These are phyloP conservation scores for Pipistrellus kuhlii DNA, from an alignment of 2,797 vertebrate genomes.

Conservation along the genomic window DNA sequence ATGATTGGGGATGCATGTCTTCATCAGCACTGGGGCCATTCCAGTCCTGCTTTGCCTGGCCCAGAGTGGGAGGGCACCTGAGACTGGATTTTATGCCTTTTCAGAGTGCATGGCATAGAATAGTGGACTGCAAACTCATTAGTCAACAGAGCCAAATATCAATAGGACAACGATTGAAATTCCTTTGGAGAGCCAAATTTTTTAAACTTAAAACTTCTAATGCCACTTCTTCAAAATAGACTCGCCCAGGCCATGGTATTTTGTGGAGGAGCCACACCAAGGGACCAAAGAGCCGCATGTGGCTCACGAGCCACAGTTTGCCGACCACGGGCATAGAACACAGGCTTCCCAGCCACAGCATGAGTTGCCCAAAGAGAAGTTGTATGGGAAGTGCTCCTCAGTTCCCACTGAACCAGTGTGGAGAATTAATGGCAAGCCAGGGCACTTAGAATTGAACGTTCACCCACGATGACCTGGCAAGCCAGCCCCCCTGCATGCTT, in stretches of 20 bases:
- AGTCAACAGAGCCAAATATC: too few relatives aligned
- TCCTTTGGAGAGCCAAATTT: too few relatives aligned
- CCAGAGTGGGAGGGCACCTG: neutral
- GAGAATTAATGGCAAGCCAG: slow-evolving; percentile 26
- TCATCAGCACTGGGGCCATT: neutral
- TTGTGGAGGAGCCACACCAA: too few relatives aligned
- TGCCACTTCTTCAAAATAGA: too few relatives aligned
- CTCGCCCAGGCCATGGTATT: too few relatives aligned
- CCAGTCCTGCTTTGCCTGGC: neutral
- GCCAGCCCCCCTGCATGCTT: neutral
- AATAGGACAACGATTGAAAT: too few relatives aligned
- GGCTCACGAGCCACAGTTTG: too few relatives aligned
- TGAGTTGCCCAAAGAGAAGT: neutral
- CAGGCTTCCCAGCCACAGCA: neutral
- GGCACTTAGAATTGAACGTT: neutral
- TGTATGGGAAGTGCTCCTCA: neutral
- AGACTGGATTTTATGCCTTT: neutral
- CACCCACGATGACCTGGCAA: neutral
- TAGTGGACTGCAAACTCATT: too few relatives aligned
- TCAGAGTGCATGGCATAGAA: neutral
- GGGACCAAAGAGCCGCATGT: too few relatives aligned
- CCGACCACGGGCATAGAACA: neutral
- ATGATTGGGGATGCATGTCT: neutral
- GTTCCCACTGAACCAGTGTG: neutral
- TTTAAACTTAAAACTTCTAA: too few relatives aligned